Evolutionary conservation across 1,140 invertebrate genomes (phyloP), one percentile per base, ranked within the genome.

Genomic region (Mycetomoellerius zeteki): DNA sequence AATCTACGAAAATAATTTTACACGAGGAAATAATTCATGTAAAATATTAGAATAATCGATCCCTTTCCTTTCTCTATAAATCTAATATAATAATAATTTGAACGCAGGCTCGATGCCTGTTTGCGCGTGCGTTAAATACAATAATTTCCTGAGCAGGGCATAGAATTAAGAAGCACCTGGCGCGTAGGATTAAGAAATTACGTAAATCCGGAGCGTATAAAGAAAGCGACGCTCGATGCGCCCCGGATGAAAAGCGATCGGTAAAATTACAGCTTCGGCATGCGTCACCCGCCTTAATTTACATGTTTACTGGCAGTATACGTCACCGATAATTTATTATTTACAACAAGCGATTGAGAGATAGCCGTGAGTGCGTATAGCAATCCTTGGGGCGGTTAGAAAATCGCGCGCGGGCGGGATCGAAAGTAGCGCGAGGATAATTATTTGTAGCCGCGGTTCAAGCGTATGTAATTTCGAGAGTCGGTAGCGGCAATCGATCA

Each of bases 401-500:
- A 69, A 67, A 90, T 89, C 89, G 86, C 88, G 86, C 88, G 89
- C 86, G 89, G 88, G 81, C 82, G 89, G 72, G 89, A 75, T 85
- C 73, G 88, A 85, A 84, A 88, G 89, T 88, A 90, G 89, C 88
- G 67, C 75, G 60, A 27, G 82, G 84, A 86, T 91, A 91, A 91
- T 91, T 91, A 91, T 89, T 86, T 85, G 90, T 85, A 86, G 89
- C 89, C 87, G 69, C 65, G 85, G 77, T 80, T 90, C 86, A 91
- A 90, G 86, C 87, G 89, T 90, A 90, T 90, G 90, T 91, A 91
- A 91, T 91, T 91, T 91, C 90, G 87, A 91, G 81, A 91, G 87
- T 90, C 90, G 87, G 92, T 93, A 93, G 92, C 90, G 85, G 88
- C 92, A 89, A 93, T 92, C 92, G 85, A 93, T 93, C 92, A 92